Evolutionary conservation across 2,113 vertebrate genomes (phyloP).

Genomic region (Irena cyanogastra): DNA sequence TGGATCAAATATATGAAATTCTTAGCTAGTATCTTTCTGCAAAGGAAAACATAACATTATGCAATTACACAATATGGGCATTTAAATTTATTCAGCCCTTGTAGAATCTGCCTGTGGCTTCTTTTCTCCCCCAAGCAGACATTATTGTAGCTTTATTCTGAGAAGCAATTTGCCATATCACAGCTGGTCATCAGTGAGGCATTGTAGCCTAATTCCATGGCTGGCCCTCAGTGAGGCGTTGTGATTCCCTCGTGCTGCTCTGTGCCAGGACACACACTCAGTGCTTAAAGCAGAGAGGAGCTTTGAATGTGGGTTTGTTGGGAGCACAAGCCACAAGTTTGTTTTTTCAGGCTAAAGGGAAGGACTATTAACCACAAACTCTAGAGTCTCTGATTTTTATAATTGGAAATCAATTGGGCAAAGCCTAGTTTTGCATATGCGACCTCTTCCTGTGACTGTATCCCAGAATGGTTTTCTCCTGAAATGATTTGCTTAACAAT

Average conservation of each 20-base stretch:
- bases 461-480: constrained; percentile 45
- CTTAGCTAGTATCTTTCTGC: background rate
- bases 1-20: background rate
- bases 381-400: constrained; percentile 61
- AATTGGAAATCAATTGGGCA: constrained; percentile 75
- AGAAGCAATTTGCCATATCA: constrained; percentile 62
- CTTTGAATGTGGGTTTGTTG: background rate
- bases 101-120: background rate
- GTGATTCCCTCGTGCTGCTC: constrained; percentile 45
- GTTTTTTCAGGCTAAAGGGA: constrained; percentile 27
- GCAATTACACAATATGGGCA: background rate
- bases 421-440: constrained; percentile 66
- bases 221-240: constrained; percentile 49
- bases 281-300: background rate
- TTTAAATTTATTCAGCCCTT: constrained; percentile 21
- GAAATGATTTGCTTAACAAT: constrained; percentile 53
- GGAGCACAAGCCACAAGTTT: background rate
- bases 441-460: constrained; percentile 28
- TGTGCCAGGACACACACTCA: constrained; percentile 20
- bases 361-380: constrained; percentile 64
- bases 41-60: constrained; percentile 8
- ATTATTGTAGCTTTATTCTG: constrained; percentile 41
- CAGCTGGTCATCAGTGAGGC: constrained; percentile 69
- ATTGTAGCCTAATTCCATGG: constrained; percentile 55
- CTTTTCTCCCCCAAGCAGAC: background rate